phyloP scores from a whole-genome alignment of 2,888 invertebrate species.

The Caenorhabditis doughertyi region DNA sequence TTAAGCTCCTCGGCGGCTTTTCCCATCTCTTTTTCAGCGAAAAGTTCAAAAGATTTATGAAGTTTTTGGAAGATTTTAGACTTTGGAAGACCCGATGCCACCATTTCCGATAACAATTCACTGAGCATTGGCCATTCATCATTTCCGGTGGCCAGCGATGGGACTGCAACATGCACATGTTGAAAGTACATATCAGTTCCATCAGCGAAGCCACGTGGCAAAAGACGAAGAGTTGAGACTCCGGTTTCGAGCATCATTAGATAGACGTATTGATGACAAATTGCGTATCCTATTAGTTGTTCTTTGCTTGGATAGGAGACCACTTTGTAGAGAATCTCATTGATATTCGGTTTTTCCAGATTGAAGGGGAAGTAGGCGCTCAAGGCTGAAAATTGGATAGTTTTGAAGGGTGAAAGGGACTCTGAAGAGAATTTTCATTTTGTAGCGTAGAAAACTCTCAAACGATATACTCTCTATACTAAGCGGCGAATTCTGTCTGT shows the following conservation, averaged over 20 bases:
- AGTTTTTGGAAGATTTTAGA: slow-evolving; percentile 19
- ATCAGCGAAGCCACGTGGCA: slow-evolving; percentile 49
- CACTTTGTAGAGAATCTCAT: slow-evolving; percentile 16
- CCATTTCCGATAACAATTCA: slow-evolving; percentile 63
- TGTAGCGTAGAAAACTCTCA: no score
- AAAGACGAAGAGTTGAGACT: slow-evolving; percentile 47
- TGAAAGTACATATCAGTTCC: slow-evolving; percentile 23
- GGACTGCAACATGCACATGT: slow-evolving; percentile 19
- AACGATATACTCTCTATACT: no score
- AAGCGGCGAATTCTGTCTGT: no score
- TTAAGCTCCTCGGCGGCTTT: slow-evolving; percentile 31
- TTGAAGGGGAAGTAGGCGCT: slow-evolving; percentile 44
- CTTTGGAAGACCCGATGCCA: slow-evolving; percentile 49
- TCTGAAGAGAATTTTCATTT: not conserved
- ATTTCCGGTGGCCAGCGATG: slow-evolving; percentile 7
- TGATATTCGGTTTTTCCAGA: slow-evolving; percentile 33
- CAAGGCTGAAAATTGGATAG: slow-evolving; percentile 18
- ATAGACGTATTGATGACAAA: slow-evolving; percentile 46
- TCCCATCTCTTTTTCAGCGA: slow-evolving; percentile 58
- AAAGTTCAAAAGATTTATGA: slow-evolving; percentile 49
- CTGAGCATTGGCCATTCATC: slow-evolving; percentile 56
- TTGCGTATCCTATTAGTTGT: slow-evolving; percentile 54
- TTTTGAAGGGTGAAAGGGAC: not conserved
- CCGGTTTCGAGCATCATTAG: slow-evolving; percentile 49
- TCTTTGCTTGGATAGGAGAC: slow-evolving; percentile 17